A percentile compares a stretch with the other conserved stretches of the same genome.
These are phyloP conservation scores for Drosophila longiperda DNA, from an alignment of 2,888 invertebrate genomes.

Conservation along the genomic window DNA sequence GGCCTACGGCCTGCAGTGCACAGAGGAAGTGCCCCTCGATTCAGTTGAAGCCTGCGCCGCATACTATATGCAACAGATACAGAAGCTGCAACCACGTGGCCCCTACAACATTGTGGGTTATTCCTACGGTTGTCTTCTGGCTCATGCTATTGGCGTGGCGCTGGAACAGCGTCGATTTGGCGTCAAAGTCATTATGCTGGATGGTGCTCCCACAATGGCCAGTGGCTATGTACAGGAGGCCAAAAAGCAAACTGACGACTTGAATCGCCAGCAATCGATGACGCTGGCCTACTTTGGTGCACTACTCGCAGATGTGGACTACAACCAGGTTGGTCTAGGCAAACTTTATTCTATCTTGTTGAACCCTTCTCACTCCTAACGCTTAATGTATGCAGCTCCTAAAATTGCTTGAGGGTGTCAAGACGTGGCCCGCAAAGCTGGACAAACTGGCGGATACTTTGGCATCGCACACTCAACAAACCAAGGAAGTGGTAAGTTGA, in stretches of 20 bases:
- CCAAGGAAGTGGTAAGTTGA: conserved; percentile 82
- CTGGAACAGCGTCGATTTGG: conserved; percentile 87
- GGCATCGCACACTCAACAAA: conserved; percentile 80
- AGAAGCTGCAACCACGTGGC: conserved; percentile 90
- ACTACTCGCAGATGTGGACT: conserved; percentile 92
- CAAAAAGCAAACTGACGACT: conserved; percentile 85
- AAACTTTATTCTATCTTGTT: neutral
- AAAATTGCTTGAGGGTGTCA: conserved; percentile 81
- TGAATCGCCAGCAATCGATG: conserved; percentile 88
- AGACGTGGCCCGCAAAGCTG: conserved; percentile 85
- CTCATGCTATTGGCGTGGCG: conserved; percentile 96
- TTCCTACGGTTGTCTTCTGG: conserved; percentile 97
- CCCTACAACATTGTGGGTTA: conserved; percentile 97
- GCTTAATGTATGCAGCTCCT: conserved; percentile 57
- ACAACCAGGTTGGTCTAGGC: conserved; percentile 87
- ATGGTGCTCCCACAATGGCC: conserved; percentile 95
- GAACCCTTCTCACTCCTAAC: neutral
- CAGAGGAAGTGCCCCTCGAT: conserved; percentile 89
- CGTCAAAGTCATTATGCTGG: conserved; percentile 89
- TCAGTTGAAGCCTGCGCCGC: conserved; percentile 90
- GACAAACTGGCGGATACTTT: conserved; percentile 85
- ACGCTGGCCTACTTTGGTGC: conserved; percentile 93
- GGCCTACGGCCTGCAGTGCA: conserved; percentile 95
- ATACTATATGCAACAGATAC: conserved; percentile 91
- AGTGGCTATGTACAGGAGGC: conserved; percentile 90